Evolutionary conservation across 2,888 invertebrate species (phyloP).

Genomic region (Amaurobius ferox): DNA sequence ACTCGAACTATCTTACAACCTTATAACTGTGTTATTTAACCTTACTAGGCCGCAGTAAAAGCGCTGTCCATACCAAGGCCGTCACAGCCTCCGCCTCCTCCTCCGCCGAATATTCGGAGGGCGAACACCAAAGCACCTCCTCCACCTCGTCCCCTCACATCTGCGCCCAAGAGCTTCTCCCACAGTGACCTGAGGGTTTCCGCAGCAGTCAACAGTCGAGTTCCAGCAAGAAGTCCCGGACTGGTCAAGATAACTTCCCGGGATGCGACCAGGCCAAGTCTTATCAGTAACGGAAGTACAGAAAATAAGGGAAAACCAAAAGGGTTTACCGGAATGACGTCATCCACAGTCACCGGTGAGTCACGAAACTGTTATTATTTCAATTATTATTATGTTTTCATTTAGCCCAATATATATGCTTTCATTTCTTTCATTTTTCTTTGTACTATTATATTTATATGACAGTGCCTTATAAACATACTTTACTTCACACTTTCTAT

Average conservation of each 20-base stretch:
- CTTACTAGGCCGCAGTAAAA: constrained; percentile 31
- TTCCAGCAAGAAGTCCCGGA: constrained; percentile 7
- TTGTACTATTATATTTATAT: too few relatives aligned
- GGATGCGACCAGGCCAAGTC: constrained; percentile 18
- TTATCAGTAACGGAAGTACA: not conserved
- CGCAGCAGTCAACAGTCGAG: not conserved
- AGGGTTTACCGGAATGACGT: not conserved
- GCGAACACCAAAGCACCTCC: constrained; percentile 25
- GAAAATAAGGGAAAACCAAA: not conserved
- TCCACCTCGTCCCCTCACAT: constrained; percentile 43
- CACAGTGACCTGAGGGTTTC: constrained; percentile 46
- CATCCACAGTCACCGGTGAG: constrained; percentile 25
- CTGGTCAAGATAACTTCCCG: constrained; percentile 24
- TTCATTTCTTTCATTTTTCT: too few relatives aligned
- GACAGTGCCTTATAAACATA: too few relatives aligned
- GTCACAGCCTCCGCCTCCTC: constrained; percentile 54
- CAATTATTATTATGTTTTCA: too few relatives aligned
- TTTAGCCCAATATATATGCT: too few relatives aligned
- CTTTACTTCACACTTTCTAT: too few relatives aligned
- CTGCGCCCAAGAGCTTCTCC: constrained; percentile 53
- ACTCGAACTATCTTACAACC: too few relatives aligned
- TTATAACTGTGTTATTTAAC: too few relatives aligned
- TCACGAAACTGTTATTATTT: too few relatives aligned
- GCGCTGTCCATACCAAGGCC: constrained; percentile 41
- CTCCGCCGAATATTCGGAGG: constrained; percentile 27